Evolutionary conservation across 1,140 invertebrate genomes (phyloP).

Genomic region (Lamellibrachia luymesi): DNA sequence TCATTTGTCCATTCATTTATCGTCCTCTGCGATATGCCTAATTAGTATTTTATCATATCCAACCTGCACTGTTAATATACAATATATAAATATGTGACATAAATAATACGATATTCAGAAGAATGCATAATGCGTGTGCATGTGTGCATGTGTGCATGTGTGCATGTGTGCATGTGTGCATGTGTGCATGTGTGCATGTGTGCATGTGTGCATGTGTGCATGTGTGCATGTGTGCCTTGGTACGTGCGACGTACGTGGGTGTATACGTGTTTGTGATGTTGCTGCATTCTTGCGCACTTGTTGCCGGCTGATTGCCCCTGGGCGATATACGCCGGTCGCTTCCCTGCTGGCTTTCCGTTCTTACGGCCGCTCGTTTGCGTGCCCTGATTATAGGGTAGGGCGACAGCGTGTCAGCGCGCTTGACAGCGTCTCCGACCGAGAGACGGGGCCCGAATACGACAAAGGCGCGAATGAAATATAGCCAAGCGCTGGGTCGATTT

Average conservation of each 20-base stretch:
- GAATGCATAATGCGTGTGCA: background rate
- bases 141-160: background rate
- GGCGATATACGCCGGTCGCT: background rate
- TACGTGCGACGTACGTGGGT: background rate
- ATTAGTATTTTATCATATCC: too few species aligned
- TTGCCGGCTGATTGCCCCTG: background rate
- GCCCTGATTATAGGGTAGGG: background rate
- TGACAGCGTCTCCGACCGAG: background rate
- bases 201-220: background rate
- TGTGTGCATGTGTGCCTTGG: background rate
- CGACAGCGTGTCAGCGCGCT: background rate
- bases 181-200: background rate
- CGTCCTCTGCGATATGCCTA: too few species aligned
- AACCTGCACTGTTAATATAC: too few species aligned
- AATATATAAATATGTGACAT: too few species aligned
- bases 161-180: background rate
- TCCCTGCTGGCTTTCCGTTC: background rate
- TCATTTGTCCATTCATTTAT: too few species aligned
- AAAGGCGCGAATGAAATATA: slow-evolving; percentile 5
- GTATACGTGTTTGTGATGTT: background rate
- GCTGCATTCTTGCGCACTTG: background rate
- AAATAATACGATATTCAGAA: too few species aligned
- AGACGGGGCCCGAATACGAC: background rate
- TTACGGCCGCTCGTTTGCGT: background rate
- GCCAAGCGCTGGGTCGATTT: background rate